These are phyloP conservation scores for Chaetodon auriga DNA, from an alignment of 2,113 vertebrate species.

Conservation along the genomic window DNA sequence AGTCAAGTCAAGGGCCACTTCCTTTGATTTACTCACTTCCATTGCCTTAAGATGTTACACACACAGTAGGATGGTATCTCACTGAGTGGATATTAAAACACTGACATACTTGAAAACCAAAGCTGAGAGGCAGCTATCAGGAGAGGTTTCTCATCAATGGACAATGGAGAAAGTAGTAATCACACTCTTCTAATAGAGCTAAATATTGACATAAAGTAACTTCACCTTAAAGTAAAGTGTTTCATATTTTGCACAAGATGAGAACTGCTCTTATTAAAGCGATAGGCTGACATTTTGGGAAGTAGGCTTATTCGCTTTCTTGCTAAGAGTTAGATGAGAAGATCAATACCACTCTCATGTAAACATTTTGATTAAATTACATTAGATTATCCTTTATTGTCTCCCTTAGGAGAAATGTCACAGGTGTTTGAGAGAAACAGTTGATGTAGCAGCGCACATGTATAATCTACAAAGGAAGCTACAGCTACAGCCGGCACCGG, in stretches of 20 bases:
- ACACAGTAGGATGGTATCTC: neutral
- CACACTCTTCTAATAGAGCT: neutral
- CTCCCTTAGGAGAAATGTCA: too few species aligned
- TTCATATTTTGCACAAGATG: neutral
- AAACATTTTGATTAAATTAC: too few species aligned
- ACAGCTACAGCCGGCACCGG: neutral
- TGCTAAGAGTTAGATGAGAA: too few species aligned
- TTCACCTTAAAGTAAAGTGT: neutral
- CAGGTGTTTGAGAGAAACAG: too few species aligned
- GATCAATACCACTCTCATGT: too few species aligned
- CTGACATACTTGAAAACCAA: neutral
- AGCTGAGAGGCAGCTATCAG: neutral
- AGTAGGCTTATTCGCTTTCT: neutral
- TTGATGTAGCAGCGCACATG: too few species aligned
- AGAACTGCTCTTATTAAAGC: neutral
- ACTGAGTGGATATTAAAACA: neutral
- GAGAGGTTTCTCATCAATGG: neutral
- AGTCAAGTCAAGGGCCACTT: conserved; percentile 22
- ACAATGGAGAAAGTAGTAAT: neutral
- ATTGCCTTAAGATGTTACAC: neutral
- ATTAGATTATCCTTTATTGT: too few species aligned
- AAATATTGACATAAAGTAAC: neutral
- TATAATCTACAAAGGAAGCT: too few species aligned
- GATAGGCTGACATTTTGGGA: neutral
- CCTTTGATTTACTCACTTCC: conserved; percentile 39